Base-by-base conservation (phyloP, 2,113 vertebrate species). In the Ceyx cyanopectus region DNA sequence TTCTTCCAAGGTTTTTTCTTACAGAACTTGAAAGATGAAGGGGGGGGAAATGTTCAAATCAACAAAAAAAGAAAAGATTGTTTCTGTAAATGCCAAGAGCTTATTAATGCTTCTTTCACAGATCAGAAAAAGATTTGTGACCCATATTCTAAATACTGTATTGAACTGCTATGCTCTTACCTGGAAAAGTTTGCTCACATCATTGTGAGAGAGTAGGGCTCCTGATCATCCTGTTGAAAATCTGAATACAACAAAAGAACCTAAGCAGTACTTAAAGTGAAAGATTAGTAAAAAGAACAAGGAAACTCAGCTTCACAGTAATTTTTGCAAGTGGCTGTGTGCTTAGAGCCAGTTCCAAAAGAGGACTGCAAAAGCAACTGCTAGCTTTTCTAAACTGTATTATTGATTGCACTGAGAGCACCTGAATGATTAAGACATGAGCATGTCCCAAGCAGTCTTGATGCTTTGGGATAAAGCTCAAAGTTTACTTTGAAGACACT, bases 1-100 rank as follows among this genome's bases (percentile, higher is more conserved):
- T 98, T 96, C 97, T 96, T 96, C 97, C 98, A 98, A 98, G 98
- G 98, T 96, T 98, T 97, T 96, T 93, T 95, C 96, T 95, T 95
- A 90, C 62, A 93, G 85, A 96, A 97, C 68, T 97, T 97, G 89
- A 97, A 97, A 97, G 93, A 93, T 82, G 76, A 5, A 24, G 29
- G 10, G 29, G 83, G 53, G 93, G 95, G 82, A 60, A 94, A 95
- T 92, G 58, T 96, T 97, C 54, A 93, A 95, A 81, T 95, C 74
- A 92, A 12, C 63, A 78, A 95, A 90, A 82, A 94, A 46, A 60
- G 23, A 68, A 92, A 97, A 94, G 22, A 92, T 83, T 95, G 90
- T 90, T 96, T 93, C 69, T 91, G 2, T 83, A 95, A 95, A 89
- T 83, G 81, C 84, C 77, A 83, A 94, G 90, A 96, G 90, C 78